Evolutionary conservation across 2,797 vertebrate genomes (phyloP).

Genomic region (Tachyglossus aculeatus): DNA sequence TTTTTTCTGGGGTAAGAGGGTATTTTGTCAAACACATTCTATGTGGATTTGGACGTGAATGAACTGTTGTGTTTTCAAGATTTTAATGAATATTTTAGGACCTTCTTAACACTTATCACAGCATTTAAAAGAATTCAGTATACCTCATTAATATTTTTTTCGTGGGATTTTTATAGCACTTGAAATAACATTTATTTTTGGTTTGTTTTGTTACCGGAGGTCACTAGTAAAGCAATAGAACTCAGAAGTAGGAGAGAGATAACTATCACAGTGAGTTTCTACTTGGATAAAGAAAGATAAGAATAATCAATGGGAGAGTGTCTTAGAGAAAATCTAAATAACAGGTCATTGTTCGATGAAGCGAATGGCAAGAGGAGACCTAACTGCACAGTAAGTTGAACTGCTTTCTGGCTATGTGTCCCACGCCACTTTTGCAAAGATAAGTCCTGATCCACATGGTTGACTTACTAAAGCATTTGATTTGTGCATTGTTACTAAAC

Average conservation of each 20-base stretch:
- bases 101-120: too few relatives aligned
- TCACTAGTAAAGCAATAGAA: not conserved
- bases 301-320: not conserved
- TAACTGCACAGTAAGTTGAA: slow-evolving; percentile 7
- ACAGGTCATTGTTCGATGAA: not conserved
- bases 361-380: not conserved
- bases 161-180: too few relatives aligned
- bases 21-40: too few relatives aligned
- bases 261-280: not conserved
- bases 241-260: not conserved
- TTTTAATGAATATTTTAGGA: too few relatives aligned
- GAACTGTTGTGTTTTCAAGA: too few relatives aligned
- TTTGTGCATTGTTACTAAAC: not conserved
- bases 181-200: not conserved
- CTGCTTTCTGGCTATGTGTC: not conserved
- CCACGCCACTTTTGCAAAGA: not conserved
- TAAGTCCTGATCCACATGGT: not conserved
- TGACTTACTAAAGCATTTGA: slow-evolving; percentile 14
- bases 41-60: too few relatives aligned
- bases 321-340: not conserved
- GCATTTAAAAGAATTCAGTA: too few relatives aligned
- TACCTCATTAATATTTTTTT: too few relatives aligned
- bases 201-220: not conserved
- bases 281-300: not conserved
- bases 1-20: too few relatives aligned